Conservation (phyloP, 2,888 invertebrate genomes). For the Leptura quadrifasciata region DNA sequence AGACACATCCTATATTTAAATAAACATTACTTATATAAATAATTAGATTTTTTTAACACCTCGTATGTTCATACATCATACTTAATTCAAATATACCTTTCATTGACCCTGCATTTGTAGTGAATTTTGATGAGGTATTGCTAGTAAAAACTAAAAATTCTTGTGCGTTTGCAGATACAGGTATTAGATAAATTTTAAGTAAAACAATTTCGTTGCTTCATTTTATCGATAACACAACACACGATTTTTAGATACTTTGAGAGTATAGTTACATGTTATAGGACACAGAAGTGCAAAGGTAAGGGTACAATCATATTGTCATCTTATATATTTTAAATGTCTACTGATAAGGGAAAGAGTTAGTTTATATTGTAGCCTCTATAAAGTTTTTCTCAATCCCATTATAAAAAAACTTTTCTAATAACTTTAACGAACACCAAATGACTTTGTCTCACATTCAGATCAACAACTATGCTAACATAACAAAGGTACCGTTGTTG, state of each 20-base stretch:
- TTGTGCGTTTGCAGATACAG: slow-evolving; percentile 36
- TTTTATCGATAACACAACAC: slow-evolving; percentile 57
- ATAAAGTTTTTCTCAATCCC: slow-evolving; percentile 24
- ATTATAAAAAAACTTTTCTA: slow-evolving; percentile 38
- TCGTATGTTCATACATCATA: neutral
- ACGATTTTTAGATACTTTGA: slow-evolving; percentile 2
- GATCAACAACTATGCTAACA: slow-evolving; percentile 60
- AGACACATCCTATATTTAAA: neutral
- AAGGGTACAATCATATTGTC: slow-evolving; percentile 43
- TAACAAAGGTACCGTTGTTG: slow-evolving; percentile 58
- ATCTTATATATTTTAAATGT: slow-evolving; percentile 38
- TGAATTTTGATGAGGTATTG: too few species aligned
- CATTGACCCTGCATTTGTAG: neutral
- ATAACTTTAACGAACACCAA: slow-evolving; percentile 46
- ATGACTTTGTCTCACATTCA: slow-evolving; percentile 52
- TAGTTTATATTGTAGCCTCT: neutral
- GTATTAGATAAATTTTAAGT: neutral
- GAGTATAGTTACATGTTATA: slow-evolving; percentile 1
- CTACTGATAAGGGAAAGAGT: slow-evolving; percentile 19
- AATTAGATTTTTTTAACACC: neutral
- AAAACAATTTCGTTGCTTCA: slow-evolving; percentile 54
- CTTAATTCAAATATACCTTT: neutral
- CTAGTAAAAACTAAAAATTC: slow-evolving; percentile 1
- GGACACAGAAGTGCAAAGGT: slow-evolving; percentile 32
- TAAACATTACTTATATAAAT: neutral